phyloP scores from a whole-genome alignment of 1,140 invertebrate species.

The Rhynchophorus ferrugineus region DNA sequence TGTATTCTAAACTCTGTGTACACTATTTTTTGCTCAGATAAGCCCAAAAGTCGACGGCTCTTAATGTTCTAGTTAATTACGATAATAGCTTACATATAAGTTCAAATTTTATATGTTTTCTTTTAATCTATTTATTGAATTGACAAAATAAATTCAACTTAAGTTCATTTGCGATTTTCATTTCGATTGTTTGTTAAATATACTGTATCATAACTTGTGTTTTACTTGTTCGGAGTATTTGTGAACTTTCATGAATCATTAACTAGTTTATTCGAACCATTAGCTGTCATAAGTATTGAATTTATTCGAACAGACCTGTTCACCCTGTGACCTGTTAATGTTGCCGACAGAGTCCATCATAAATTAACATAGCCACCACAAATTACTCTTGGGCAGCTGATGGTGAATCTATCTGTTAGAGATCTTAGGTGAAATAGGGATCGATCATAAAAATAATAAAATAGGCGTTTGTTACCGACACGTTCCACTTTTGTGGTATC shows the following conservation, averaged over 20 bases:
- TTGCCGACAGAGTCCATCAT: no score
- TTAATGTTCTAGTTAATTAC: conserved; percentile 16
- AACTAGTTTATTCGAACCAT: no score
- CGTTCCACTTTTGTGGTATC: neutral
- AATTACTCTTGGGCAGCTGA: neutral
- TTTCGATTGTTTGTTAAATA: neutral
- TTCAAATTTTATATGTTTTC: conserved; percentile 21
- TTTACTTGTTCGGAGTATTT: no score
- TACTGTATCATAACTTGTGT: no score
- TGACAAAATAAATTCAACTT: conserved; percentile 10
- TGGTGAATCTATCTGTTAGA: neutral
- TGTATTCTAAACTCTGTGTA: conserved; percentile 9
- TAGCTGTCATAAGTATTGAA: neutral
- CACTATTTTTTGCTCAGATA: conserved; percentile 17
- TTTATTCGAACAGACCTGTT: neutral
- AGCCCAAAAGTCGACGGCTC: conserved; percentile 8
- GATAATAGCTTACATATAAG: conserved; percentile 12
- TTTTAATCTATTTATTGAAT: conserved; percentile 18
- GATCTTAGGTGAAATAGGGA: no score
- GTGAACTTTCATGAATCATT: no score
- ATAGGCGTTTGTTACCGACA: neutral
- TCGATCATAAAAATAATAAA: no score
- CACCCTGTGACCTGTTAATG: no score
- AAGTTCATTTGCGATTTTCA: neutral
- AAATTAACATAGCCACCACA: no score